Percentiles rank a stretch among this genome's conserved stretches.
phyloP scores from a whole-genome alignment of 2,888 invertebrate species.

The Sesia bembeciformis region DNA sequence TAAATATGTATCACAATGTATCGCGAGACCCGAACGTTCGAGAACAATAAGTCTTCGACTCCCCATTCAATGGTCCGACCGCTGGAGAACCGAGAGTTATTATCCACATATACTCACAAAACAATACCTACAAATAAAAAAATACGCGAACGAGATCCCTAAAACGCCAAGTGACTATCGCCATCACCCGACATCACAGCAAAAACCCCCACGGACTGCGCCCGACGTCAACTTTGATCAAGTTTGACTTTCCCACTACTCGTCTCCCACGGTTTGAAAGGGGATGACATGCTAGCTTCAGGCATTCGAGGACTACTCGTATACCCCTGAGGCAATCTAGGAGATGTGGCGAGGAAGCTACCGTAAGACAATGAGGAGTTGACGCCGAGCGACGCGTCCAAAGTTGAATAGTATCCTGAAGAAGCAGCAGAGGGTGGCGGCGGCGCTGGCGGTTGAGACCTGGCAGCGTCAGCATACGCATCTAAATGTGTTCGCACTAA shows the following conservation, averaged over 20 bases:
- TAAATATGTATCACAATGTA: slow-evolving; percentile 24
- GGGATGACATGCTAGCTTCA: slow-evolving; percentile 45
- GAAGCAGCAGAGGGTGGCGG: slow-evolving; percentile 63
- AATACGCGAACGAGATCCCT: slow-evolving; percentile 3
- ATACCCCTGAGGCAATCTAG: slow-evolving; percentile 51
- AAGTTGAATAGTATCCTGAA: slow-evolving; percentile 67
- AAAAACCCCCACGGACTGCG: slow-evolving; percentile 4
- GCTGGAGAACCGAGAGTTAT: slow-evolving; percentile 59
- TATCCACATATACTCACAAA: slow-evolving; percentile 39
- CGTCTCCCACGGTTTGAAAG: slow-evolving; percentile 55
- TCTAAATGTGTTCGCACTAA: slow-evolving; percentile 65
- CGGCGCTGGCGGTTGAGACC: slow-evolving; percentile 50
- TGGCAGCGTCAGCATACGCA: slow-evolving; percentile 56
- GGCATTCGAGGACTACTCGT: slow-evolving; percentile 61
- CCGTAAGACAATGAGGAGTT: slow-evolving; percentile 65
- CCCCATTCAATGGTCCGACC: slow-evolving; percentile 28
- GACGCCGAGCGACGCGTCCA: slow-evolving; percentile 64
- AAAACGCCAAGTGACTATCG: slow-evolving; percentile 34
- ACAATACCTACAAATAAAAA: not conserved
- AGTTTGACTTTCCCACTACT: slow-evolving; percentile 29
- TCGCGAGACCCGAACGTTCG: slow-evolving; percentile 15
- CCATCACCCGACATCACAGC: slow-evolving; percentile 26
- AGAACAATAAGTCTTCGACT: slow-evolving; percentile 65
- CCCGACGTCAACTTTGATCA: slow-evolving; percentile 53
- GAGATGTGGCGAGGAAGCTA: slow-evolving; percentile 57